Percentiles rank a stretch among this genome's conserved stretches.
Evolutionary conservation across 2,113 vertebrate species (phyloP).

Genomic region (Camelus bactrianus): DNA sequence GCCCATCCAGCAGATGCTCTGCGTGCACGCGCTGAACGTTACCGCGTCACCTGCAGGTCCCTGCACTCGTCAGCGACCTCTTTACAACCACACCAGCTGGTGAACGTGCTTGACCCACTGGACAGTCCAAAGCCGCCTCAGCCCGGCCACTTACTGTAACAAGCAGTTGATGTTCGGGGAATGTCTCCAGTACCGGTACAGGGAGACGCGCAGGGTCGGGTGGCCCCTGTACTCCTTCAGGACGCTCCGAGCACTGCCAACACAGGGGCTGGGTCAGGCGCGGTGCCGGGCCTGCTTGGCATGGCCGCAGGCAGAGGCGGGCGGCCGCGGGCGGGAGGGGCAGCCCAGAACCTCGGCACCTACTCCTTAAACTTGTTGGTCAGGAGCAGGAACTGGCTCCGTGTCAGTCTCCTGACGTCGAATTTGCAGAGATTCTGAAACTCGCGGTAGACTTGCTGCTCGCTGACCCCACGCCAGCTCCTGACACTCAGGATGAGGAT

Average conservation of each 20-base stretch:
- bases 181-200: constrained; percentile 86
- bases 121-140: accelerated
- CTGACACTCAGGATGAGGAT: constrained; percentile 81
- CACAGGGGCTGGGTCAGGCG: not conserved
- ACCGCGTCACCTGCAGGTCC: accelerated
- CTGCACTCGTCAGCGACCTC: accelerated
- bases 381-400: constrained; percentile 86
- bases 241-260: constrained; percentile 75
- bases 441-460: constrained; percentile 84
- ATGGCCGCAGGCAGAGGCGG: accelerated
- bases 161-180: constrained; percentile 82
- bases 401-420: constrained; percentile 82
- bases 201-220: constrained; percentile 81
- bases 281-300: accelerated
- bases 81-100: not conserved
- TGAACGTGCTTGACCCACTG: accelerated
- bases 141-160: constrained; percentile 82
- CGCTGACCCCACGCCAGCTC: constrained; percentile 78
- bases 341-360: not conserved
- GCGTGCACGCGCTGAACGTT: accelerated
- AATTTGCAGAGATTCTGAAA: constrained; percentile 86
- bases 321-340: accelerated
- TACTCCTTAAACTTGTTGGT: constrained; percentile 87
- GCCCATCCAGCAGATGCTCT: accelerated
- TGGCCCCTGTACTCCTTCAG: constrained; percentile 81